Evolutionary conservation across 2,113 vertebrate species (phyloP), one percentile per base, ranked within the genome.

Genomic region (Ceyx margarethae): DNA sequence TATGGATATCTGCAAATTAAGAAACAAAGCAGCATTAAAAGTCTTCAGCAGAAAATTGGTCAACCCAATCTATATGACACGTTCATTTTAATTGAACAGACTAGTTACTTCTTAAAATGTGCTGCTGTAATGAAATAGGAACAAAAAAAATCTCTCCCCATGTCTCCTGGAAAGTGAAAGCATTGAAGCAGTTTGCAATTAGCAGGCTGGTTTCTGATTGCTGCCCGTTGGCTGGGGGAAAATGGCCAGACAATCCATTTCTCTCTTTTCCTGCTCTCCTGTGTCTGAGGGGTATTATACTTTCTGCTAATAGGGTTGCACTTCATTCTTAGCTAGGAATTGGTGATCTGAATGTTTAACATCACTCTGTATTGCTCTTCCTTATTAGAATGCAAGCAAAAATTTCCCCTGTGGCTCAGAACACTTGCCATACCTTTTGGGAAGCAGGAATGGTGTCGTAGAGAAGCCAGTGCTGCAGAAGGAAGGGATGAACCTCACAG

Each of bases 391-490:
- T 91, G 94, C 96, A 95, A 97, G 95, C 33, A 19, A 79, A 43
- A 85, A 1, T 6, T 98, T 98, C 94, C 96, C 61, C 6, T 99
- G 99, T 60, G 99, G 99, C 56, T 98, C 97, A 0, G 99, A 99
- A 91, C 99, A 99, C 95, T 97, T 99, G 87, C 99, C 99, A 0
- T 99, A 99, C 40, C 99, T 99, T 0, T 92, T 99, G 97, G 99
- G 98, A 94, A 98, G 98, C 85, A 98, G 87, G 13, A 91, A 98
- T 5, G 97, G 97, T 26, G 95, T 98, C 35, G 7, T n/a, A 10
- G 87, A 93, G 73, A 89, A 77, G 2, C 88, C 97, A 0, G 71
- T 97, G 6, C 94, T 98, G 29, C 94, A 97, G 25, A 97, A 97
- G 10, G 93, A 97, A 9, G 97, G 96, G 31, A 96, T 98, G 67